Conservation (phyloP, 2,797 vertebrate genomes). For the Centropyge bicolor region DNA sequence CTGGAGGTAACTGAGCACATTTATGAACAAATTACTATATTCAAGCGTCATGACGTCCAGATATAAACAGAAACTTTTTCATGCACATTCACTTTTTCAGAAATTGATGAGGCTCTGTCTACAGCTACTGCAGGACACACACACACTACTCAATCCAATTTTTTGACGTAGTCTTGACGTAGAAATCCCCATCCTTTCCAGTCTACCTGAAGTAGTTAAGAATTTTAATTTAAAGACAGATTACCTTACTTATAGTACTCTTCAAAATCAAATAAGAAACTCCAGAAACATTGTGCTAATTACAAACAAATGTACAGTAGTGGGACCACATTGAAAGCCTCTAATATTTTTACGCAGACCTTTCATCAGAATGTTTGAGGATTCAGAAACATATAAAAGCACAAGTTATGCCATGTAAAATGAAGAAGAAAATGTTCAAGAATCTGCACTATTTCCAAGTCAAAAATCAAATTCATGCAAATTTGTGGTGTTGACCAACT, state of each 20-base stretch:
- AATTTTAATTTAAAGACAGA: background rate
- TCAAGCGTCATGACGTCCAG: background rate
- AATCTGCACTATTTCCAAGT: no score
- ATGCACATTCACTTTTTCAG: background rate
- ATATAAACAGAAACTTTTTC: background rate
- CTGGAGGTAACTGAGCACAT: background rate
- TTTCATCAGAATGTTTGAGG: no score
- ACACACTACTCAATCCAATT: background rate
- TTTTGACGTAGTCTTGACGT: background rate
- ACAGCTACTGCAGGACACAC: background rate
- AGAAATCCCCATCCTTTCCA: background rate
- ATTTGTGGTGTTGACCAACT: no score
- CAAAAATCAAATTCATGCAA: no score
- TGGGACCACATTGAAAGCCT: no score
- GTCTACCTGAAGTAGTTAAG: background rate
- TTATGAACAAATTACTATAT: no score
- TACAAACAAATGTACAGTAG: background rate
- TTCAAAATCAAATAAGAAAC: background rate
- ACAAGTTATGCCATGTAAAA: no score
- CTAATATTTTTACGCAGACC: no score
- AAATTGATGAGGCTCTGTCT: background rate
- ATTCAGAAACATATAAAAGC: no score
- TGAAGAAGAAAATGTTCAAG: no score
- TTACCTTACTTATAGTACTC: background rate
- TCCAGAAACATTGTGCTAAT: slow-evolving; percentile 1